Percentiles rank a stretch among this genome's conserved stretches.
phyloP scores from a whole-genome alignment of 2,113 vertebrate genomes.

The Cavia aperea region DNA sequence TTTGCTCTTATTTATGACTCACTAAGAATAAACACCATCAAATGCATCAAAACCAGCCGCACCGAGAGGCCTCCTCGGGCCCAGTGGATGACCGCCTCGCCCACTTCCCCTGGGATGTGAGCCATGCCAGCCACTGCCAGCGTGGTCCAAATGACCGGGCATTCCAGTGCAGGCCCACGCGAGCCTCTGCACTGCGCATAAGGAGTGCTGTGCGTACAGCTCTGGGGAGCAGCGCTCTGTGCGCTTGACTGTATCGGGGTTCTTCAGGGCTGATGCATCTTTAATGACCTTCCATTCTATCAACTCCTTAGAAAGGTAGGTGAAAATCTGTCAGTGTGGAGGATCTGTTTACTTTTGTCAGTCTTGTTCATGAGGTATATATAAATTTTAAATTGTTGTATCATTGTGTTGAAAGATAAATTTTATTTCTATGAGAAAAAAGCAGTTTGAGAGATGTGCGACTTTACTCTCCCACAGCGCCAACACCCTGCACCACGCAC shows the following conservation, averaged over 20 bases:
- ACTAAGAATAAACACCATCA: not conserved
- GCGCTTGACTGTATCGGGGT: no score
- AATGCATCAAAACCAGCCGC: not conserved
- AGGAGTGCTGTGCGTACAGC: no score
- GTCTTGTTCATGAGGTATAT: no score
- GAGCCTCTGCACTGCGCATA: no score
- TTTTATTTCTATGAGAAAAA: not conserved
- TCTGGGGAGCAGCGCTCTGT: no score
- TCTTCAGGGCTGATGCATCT: no score
- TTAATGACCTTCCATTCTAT: no score
- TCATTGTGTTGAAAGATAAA: no score
- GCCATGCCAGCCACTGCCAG: not conserved
- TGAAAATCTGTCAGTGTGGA: no score
- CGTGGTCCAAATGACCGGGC: not conserved
- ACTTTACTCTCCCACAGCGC: not conserved
- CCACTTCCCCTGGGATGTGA: not conserved
- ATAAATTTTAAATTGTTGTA: no score
- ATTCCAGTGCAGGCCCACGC: accelerated
- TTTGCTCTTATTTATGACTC: not conserved
- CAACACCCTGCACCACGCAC: not conserved
- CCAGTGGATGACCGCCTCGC: not conserved
- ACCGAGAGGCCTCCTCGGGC: not conserved
- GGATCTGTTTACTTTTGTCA: no score
- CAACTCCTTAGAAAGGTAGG: no score
- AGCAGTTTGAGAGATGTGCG: not conserved